phyloP scores from a whole-genome alignment of 2,888 invertebrate species.

The Ennomos quercinarius region DNA sequence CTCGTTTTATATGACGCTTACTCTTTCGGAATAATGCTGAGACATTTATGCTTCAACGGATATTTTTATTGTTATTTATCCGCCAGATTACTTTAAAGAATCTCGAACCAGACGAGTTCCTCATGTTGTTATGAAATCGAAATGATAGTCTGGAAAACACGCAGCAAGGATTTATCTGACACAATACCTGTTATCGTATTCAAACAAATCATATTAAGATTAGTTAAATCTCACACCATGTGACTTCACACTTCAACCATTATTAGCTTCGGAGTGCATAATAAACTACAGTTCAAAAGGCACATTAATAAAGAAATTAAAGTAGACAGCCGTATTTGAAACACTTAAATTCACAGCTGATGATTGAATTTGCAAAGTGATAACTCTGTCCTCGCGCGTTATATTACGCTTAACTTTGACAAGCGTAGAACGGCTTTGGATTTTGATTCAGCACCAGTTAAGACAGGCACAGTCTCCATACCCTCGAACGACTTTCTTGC shows the following conservation, averaged over 20 bases:
- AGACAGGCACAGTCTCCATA: constrained; percentile 16
- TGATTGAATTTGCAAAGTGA: constrained; percentile 43
- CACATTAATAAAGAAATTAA: constrained; percentile 14
- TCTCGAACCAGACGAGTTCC: constrained; percentile 19
- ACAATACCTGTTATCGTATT: constrained; percentile 21
- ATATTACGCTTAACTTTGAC: constrained; percentile 51
- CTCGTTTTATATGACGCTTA: constrained; percentile 30
- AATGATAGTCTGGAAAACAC: constrained; percentile 26
- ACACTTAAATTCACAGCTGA: constrained; percentile 39
- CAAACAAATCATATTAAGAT: constrained; percentile 1
- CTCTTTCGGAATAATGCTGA: constrained; percentile 33
- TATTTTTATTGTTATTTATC: constrained; percentile 37
- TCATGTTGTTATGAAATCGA: constrained; percentile 36
- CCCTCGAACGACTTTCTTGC: constrained; percentile 50
- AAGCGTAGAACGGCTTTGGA: constrained; percentile 51
- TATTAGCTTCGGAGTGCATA: neutral
- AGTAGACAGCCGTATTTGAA: constrained; percentile 36
- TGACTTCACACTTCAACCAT: neutral
- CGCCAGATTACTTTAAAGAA: constrained; percentile 35
- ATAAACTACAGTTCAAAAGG: constrained; percentile 1
- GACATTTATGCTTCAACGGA: constrained; percentile 33
- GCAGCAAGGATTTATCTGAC: constrained; percentile 14
- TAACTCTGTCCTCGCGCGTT: constrained; percentile 42
- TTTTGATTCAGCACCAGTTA: constrained; percentile 37
- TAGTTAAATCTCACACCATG: neutral